These are phyloP conservation scores for Phrynosoma platyrhinos DNA, from an alignment of 2,113 vertebrate genomes.

Conservation along the genomic window DNA sequence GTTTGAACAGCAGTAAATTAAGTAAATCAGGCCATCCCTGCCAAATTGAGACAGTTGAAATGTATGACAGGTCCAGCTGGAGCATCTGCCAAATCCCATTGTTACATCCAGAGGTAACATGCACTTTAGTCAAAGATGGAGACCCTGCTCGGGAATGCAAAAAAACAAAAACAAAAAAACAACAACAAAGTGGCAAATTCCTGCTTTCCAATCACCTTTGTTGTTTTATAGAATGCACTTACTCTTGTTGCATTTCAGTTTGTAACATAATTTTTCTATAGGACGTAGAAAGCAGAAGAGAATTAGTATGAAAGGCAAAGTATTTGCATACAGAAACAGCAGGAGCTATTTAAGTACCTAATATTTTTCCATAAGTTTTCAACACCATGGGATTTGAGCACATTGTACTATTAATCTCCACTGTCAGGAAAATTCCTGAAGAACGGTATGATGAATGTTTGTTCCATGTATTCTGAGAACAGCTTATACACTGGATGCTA, in stretches of 20 bases:
- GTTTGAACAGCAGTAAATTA: no score
- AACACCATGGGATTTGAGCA: not conserved
- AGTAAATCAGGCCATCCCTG: no score
- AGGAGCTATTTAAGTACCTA: not conserved
- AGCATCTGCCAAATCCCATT: no score
- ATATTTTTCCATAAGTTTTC: not conserved
- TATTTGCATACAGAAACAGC: not conserved
- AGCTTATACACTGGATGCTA: slow-evolving; percentile 16
- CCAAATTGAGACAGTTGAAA: no score
- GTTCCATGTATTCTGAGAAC: not conserved
- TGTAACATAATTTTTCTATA: not conserved
- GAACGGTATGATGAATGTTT: not conserved
- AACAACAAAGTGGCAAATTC: not conserved
- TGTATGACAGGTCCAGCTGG: no score
- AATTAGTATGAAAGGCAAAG: not conserved
- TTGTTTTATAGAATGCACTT: not conserved
- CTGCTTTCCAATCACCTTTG: not conserved
- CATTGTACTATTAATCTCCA: not conserved
- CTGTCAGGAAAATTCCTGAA: not conserved
- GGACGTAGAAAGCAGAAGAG: not conserved
- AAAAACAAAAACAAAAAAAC: no score
- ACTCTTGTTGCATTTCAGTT: not conserved
- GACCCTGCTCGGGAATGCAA: not conserved
- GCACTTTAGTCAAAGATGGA: not conserved
- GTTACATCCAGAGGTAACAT: not conserved